Conservation (phyloP, 1,140 invertebrate genomes). For the Bombus huntii region DNA sequence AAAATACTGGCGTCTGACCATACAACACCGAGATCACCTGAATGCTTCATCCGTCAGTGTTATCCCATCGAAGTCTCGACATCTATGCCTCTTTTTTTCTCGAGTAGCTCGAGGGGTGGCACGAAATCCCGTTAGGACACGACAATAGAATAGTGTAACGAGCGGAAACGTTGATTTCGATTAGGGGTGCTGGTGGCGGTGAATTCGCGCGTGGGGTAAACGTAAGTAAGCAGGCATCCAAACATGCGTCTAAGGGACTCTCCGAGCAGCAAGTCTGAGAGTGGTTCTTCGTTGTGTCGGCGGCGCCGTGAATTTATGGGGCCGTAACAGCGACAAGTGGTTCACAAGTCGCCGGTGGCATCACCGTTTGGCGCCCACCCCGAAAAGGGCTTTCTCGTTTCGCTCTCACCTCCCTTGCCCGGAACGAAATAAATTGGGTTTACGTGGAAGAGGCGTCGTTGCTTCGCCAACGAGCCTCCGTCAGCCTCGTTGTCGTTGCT, state of each 20-base stretch:
- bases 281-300: slow-evolving; percentile 66
- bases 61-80: no score
- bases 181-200: slow-evolving; percentile 47
- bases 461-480: slow-evolving; percentile 48
- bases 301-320: slow-evolving; percentile 80
- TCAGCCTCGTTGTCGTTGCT: slow-evolving; percentile 21
- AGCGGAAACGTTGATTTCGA: slow-evolving; percentile 61
- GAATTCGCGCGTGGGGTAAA: slow-evolving; percentile 48
- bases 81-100: neutral
- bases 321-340: slow-evolving; percentile 83
- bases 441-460: slow-evolving; percentile 63
- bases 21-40: neutral
- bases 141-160: slow-evolving; percentile 49
- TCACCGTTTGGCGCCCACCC: slow-evolving; percentile 78
- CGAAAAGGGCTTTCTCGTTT: slow-evolving; percentile 76
- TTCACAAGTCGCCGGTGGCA: slow-evolving; percentile 82
- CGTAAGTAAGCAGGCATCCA: slow-evolving; percentile 68
- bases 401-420: slow-evolving; percentile 74
- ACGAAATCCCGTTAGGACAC: slow-evolving; percentile 43
- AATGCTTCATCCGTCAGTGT: neutral
- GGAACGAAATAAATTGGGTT: slow-evolving; percentile 81
- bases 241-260: slow-evolving; percentile 64
- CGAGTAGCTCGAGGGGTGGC: neutral
- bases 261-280: slow-evolving; percentile 44
- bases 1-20: neutral